phyloP scores from a whole-genome alignment of 1,140 invertebrate genomes.

The Macrocentrus cingulum region DNA sequence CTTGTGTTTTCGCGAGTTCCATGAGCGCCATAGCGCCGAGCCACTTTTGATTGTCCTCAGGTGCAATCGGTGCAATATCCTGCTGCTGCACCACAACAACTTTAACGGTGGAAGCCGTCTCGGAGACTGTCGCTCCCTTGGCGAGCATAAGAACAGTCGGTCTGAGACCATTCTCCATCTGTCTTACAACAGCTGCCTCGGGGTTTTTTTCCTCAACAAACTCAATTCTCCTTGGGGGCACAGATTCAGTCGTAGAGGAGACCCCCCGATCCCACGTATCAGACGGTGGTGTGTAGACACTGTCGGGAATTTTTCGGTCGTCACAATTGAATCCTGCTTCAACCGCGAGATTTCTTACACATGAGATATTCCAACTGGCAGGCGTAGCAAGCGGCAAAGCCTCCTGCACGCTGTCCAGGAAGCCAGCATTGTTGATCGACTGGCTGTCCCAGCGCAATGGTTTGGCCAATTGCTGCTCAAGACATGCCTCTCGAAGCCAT shows the following conservation, averaged over 20 bases:
- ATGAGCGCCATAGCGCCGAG: conserved; percentile 69
- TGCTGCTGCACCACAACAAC: conserved; percentile 45
- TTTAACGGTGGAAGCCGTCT: conserved; percentile 31
- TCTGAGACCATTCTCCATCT: conserved; percentile 57
- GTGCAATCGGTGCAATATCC: conserved; percentile 33
- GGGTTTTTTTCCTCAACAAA: neutral
- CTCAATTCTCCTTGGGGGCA: neutral
- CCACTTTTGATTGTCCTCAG: conserved; percentile 61
- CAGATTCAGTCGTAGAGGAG: conserved; percentile 1
- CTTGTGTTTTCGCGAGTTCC: conserved; percentile 61
- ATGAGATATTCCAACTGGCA: neutral
- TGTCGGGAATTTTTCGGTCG: too few relatives aligned
- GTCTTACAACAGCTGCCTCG: neutral
- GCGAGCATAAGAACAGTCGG: conserved; percentile 63
- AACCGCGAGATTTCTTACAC: neutral
- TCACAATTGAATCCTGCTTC: neutral
- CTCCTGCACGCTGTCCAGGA: neutral
- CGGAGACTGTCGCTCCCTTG: conserved; percentile 21
- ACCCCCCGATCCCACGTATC: neutral
- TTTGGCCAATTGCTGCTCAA: conserved; percentile 59
- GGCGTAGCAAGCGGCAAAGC: neutral
- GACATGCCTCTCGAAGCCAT: conserved; percentile 64
- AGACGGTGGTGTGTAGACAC: neutral
- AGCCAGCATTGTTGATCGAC: conserved; percentile 21
- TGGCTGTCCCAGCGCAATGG: conserved; percentile 55